Evolutionary conservation across 2,888 invertebrate genomes (phyloP), one percentile per base, ranked within the genome.

Genomic region (Timema cristinae): DNA sequence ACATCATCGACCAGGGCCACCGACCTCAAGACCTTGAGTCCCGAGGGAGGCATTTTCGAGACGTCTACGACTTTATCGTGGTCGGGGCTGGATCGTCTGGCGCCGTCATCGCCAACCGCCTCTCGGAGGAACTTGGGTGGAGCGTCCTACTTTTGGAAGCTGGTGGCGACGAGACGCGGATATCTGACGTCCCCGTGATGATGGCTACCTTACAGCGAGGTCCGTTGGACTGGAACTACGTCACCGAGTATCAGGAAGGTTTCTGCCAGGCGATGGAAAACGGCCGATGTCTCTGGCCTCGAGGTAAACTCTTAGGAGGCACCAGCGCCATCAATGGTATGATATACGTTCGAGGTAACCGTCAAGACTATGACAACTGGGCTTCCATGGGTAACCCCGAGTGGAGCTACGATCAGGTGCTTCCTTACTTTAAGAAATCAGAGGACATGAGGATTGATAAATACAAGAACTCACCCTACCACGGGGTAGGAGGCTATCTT

Each of bases 341-440:
- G 89, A 72, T 90, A 0, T 88, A 91, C 78, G 79, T 89, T 0
- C 82, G 88, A 6, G 91, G 91, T 0, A 88, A 88, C 80, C 84
- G 86, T 6, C 78, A 78, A 5, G 91, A 91, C 78, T 91, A 86
- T 77, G 87, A 91, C 77, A 78, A 81, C 0, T 91, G 91, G 91
- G 83, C 84, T 9, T 77, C 78, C 0, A 77, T 83, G 54, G 91
- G 91, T 0, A 90, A 88, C 16, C 61, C 82, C 76, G 78, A 92
- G 0, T 97, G 96, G 96, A 85, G 90, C 52, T 94, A 90, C 79
- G 84, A 88, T 0, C 89, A 88, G 69, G 85, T 94, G 0, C 81
- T 94, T 52, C 88, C 88, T 10, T 94, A 94, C 79, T 94, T 94
- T 79, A 87, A 88, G 75, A 94, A 92, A 82, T 87, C 91, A 0